These are phyloP conservation scores for Artemia sinica DNA, from an alignment of 2,888 invertebrate species.

Conservation along the genomic window DNA sequence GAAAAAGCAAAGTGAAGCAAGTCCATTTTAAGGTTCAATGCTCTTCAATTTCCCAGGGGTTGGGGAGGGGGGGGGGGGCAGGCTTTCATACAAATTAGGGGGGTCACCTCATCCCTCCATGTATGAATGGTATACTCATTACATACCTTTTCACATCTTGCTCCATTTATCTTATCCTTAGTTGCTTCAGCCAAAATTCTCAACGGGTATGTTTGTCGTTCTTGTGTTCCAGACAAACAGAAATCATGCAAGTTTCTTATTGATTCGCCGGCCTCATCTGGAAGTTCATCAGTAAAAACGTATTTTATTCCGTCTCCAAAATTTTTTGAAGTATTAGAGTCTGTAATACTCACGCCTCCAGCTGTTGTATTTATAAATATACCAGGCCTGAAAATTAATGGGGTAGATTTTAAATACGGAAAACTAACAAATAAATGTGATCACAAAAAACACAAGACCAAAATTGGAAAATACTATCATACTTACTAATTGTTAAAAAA, in stretches of 20 bases:
- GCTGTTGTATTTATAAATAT: constrained; percentile 73
- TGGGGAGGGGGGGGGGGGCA: too few relatives aligned
- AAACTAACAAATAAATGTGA: too few relatives aligned
- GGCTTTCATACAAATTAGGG: too few relatives aligned
- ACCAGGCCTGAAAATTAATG: constrained; percentile 46
- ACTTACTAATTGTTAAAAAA: too few relatives aligned
- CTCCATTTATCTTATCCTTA: constrained; percentile 47
- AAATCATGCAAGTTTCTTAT: constrained; percentile 47
- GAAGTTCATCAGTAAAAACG: constrained; percentile 53
- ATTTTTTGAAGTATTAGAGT: constrained; percentile 60
- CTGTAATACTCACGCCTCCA: constrained; percentile 58
- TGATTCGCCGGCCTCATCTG: constrained; percentile 38
- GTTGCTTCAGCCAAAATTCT: constrained; percentile 64
- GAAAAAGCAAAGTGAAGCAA: too few relatives aligned
- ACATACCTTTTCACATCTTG: constrained; percentile 50
- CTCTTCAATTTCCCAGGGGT: too few relatives aligned
- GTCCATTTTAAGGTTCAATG: too few relatives aligned
- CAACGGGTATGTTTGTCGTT: constrained; percentile 71
- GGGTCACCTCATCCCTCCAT: too few relatives aligned
- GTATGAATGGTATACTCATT: not conserved
- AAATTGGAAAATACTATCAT: too few relatives aligned
- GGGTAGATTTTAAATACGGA: too few relatives aligned
- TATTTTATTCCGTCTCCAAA: constrained; percentile 79
- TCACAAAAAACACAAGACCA: too few relatives aligned
- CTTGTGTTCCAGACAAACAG: constrained; percentile 62